Evolutionary conservation across 2,888 invertebrate genomes (phyloP), one percentile per base, ranked within the genome.

Genomic region (Zygaena filipendulae): DNA sequence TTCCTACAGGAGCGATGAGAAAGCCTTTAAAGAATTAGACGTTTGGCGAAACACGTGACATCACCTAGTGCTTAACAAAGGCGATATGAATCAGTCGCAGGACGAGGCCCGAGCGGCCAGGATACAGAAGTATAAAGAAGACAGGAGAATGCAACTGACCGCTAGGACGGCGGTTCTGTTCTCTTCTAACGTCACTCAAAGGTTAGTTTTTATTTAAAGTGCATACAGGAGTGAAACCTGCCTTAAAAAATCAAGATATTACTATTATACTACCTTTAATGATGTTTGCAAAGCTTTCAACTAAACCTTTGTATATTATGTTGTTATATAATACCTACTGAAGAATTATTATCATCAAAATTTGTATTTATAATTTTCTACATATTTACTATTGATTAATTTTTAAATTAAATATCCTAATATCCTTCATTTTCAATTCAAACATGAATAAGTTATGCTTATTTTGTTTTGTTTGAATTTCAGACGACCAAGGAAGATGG

Each of bases 61-160:
- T 46, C 53, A 44, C 37, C 54, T 49, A 37, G 46, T n/a, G n/a
- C n/a, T n/a, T n/a, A n/a, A n/a, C n/a, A n/a, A n/a, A 35, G 44
- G 45, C 52, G 59, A 49, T 36, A 79, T 79, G 77, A 77, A 56
- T 40, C 62, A 61, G 45, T 54, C 70, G 34, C 64, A 60, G 36
- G 80, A 81, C 42, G 81, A 80, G 58, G 80, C 71, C 57, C 68
- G 82, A 40, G 79, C 82, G 54, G 85, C 85, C 61, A 77, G 88
- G 53, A 86, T 88, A 48, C 84, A 84, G 46, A 83, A 83, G 45
- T 89, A 88, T 63, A 90, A 90, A 58, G 89, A 89, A 49, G 87
- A 89, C 53, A 75, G 90, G 30, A 80, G 87, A 36, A 83, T 82
- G 46, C 88, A 89, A 59, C 68, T 89, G 36, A 86, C 84, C 20